A percentile compares a stretch with the other conserved stretches of the same genome.
These are phyloP conservation scores for Euzophera pinguis DNA, from an alignment of 2,888 invertebrate genomes.

Conservation along the genomic window DNA sequence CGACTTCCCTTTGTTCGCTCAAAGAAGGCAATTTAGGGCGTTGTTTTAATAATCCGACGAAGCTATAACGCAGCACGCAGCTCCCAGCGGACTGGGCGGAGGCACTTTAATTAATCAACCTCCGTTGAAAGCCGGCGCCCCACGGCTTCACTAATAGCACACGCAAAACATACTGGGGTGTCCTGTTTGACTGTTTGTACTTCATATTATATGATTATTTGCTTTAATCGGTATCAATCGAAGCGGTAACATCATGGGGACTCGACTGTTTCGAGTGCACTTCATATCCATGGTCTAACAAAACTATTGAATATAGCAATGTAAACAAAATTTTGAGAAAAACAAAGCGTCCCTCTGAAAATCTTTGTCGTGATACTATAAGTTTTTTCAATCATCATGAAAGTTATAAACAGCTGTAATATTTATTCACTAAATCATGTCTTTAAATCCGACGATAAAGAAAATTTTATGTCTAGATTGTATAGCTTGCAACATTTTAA, in stretches of 20 bases:
- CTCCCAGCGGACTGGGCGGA: conserved; percentile 65
- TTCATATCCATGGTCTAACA: not conserved
- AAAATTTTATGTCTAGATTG: too few species aligned
- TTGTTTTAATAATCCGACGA: conserved; percentile 57
- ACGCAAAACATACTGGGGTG: conserved; percentile 59
- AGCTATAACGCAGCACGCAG: conserved; percentile 47
- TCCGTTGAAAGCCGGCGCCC: conserved; percentile 60
- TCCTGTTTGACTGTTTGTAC: conserved; percentile 60
- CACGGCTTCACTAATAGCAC: conserved; percentile 58
- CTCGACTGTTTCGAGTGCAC: conserved; percentile 11
- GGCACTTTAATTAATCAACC: conserved; percentile 77
- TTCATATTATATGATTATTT: conserved; percentile 51
- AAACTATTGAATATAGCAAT: not conserved
- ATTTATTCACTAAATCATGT: too few species aligned
- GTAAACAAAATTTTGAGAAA: not conserved
- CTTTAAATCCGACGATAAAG: too few species aligned
- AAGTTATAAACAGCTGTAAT: too few species aligned
- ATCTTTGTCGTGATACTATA: too few species aligned
- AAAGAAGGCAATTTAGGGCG: conserved; percentile 43
- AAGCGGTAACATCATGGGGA: conserved; percentile 42
- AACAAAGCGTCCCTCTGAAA: too few species aligned
- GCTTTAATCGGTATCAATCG: conserved; percentile 60
- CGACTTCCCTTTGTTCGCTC: conserved; percentile 11
- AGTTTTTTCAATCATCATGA: too few species aligned
- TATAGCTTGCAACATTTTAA: too few species aligned